Percentiles rank a stretch among this genome's conserved stretches.
Conservation (phyloP, 2,888 invertebrate species). For the Luffia ferchaultella region DNA sequence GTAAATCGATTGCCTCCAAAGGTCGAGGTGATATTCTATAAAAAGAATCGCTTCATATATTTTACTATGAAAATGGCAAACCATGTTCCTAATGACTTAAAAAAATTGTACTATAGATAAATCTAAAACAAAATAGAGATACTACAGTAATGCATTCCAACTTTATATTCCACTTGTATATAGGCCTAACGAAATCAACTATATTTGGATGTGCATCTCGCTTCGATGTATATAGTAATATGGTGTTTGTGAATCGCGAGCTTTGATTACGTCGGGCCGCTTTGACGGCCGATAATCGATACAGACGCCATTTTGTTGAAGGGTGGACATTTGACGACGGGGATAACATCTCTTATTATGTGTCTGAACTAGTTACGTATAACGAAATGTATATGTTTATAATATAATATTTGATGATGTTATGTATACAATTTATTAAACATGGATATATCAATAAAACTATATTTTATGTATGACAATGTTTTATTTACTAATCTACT, state of each 20-base stretch:
- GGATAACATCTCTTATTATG: slow-evolving; percentile 65
- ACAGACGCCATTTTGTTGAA: not conserved
- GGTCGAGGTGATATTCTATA: not conserved
- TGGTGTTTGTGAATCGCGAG: not conserved
- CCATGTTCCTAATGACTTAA: slow-evolving; percentile 49
- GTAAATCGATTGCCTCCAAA: no score
- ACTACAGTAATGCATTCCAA: slow-evolving; percentile 58
- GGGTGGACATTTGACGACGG: slow-evolving; percentile 31
- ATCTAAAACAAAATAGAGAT: slow-evolving; percentile 23
- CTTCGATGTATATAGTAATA: not conserved
- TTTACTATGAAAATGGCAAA: not conserved
- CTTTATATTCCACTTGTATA: slow-evolving; percentile 60
- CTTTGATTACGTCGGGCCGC: not conserved
- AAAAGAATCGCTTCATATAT: not conserved
- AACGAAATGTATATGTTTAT: slow-evolving; percentile 67
- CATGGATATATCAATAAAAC: slow-evolving; percentile 68
- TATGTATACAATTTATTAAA: slow-evolving; percentile 68
- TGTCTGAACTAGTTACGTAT: slow-evolving; percentile 63
- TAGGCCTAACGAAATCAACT: slow-evolving; percentile 47
- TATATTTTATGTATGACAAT: slow-evolving; percentile 66
- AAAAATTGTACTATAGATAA: slow-evolving; percentile 19
- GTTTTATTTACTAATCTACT: slow-evolving; percentile 50
- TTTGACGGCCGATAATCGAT: not conserved
- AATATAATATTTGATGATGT: slow-evolving; percentile 67
- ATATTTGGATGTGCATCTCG: slow-evolving; percentile 1